Base-by-base conservation (phyloP, 64 coral and sea anemone genomes). In the Anthopleura sola region DNA sequence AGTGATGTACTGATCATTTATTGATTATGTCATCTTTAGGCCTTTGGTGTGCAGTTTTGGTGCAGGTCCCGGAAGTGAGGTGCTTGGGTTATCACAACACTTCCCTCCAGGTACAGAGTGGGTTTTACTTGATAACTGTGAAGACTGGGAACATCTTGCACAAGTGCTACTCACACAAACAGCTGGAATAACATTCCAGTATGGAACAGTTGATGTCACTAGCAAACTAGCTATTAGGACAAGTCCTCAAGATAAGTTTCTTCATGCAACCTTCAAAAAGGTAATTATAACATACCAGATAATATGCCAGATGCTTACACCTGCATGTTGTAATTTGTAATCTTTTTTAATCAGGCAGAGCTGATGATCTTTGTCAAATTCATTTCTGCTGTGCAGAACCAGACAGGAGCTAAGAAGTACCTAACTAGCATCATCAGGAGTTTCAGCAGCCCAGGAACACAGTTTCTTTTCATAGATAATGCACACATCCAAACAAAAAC, bases 381-480 rank as follows among this genome's bases (percentile, higher is more conserved):
- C 88, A 89, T 99, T 0, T 99, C 97, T 62, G 97, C 97, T 64
- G 87, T 99, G 64, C 97, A 99, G 79, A 95, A 95, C 81, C 90
- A 92, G 57, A 86, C 87, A 85, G 97, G 93, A 50, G 85, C 93
- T 64, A 91, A 87, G 55, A 85, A 92, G 54, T 92, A 91, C 50
- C 49, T 99, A 49, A 54, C 81, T 15, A 84, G 91, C 55, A 68
- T 98, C 83, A 55, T 99, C 24, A 86, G 82, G 21, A 83, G 80
- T 11, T 23, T 24, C 20, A 90, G 93, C 2, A 60, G 54, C 15
- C 89, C 88, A 60, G 97, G 97, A 14, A 88, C 92, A 3, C 56
- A 95, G 37, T 99, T 99, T 55, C 93, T 99, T 29, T 99, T 99
- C 84, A 88, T 99, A 75, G 97, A 99, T 74, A 99, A 99, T 92